phyloP scores from a whole-genome alignment of 1,140 invertebrate species.

The Zaprionus inermis region DNA sequence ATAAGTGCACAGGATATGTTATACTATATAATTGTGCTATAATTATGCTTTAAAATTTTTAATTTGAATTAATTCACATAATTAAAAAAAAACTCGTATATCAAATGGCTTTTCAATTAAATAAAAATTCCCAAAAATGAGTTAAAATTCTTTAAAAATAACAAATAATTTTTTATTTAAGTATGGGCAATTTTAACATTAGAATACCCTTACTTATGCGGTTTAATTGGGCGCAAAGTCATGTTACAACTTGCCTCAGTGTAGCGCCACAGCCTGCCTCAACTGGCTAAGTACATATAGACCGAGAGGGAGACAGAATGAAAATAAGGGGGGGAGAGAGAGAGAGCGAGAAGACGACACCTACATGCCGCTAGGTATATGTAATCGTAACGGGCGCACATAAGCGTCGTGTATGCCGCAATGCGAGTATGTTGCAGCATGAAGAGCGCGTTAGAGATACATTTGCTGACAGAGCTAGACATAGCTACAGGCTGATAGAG shows the following conservation, averaged over 20 bases:
- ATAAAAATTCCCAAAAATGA: neutral
- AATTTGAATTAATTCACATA: slow-evolving; percentile 11
- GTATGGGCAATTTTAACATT: neutral
- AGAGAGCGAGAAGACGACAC: slow-evolving; percentile 3
- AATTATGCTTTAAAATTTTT: no score
- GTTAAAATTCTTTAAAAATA: neutral
- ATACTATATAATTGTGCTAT: no score
- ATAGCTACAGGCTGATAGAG: neutral
- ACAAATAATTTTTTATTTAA: no score
- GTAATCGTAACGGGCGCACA: slow-evolving; percentile 33
- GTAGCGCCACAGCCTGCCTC: slow-evolving; percentile 3
- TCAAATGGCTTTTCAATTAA: neutral
- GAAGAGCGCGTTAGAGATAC: slow-evolving; percentile 50
- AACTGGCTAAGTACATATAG: neutral
- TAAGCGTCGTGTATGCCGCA: slow-evolving; percentile 21
- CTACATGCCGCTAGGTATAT: slow-evolving; percentile 24
- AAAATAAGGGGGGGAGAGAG: neutral
- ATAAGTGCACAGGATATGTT: no score
- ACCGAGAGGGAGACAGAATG: neutral
- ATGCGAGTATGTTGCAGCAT: slow-evolving; percentile 1
- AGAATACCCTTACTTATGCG: neutral
- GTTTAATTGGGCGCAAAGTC: neutral
- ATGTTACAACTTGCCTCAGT: no score
- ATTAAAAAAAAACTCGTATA: slow-evolving; percentile 4
- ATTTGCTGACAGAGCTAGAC: slow-evolving; percentile 31